A percentile compares a stretch with the other conserved stretches of the same genome.
These are phyloP conservation scores for Drosophila parabipectinata DNA, from an alignment of 1,140 invertebrate species.

Conservation along the genomic window DNA sequence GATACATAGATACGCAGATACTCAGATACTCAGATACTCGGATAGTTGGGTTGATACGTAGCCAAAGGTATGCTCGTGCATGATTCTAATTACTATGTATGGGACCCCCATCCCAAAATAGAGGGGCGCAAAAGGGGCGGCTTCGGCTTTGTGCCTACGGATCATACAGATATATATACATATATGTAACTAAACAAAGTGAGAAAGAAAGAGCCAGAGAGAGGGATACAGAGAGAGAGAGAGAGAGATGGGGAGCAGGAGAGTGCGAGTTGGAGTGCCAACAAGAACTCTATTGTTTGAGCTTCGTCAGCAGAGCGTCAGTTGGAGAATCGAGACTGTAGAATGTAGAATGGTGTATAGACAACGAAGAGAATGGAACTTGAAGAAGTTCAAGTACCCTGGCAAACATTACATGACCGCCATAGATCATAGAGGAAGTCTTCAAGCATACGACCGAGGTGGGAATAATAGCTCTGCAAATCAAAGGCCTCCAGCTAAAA, in stretches of 20 bases:
- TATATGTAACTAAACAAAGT: too few species aligned
- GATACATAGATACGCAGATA: slow-evolving; percentile 27
- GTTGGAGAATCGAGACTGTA: slow-evolving; percentile 4
- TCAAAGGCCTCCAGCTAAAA: slow-evolving; percentile 5
- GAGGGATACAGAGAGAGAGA: not conserved
- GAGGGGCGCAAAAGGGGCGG: slow-evolving; percentile 17
- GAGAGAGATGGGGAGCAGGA: not conserved
- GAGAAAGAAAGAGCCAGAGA: not conserved
- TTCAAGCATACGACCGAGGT: slow-evolving; percentile 23
- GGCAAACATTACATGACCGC: slow-evolving; percentile 39
- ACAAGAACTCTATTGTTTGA: slow-evolving; percentile 42
- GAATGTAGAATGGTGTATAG: not conserved
- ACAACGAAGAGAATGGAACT: slow-evolving; percentile 16
- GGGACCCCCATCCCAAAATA: not conserved
- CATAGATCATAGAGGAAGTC: slow-evolving; percentile 43
- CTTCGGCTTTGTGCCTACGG: slow-evolving; percentile 32
- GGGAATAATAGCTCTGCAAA: not conserved
- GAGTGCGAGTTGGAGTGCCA: not conserved
- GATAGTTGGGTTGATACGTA: slow-evolving; percentile 11
- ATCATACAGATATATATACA: not conserved
- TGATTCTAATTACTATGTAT: slow-evolving; percentile 81
- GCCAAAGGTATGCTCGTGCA: slow-evolving; percentile 51
- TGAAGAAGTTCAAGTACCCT: slow-evolving; percentile 70
- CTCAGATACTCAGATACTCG: slow-evolving; percentile 19
- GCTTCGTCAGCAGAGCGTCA: slow-evolving; percentile 26